A percentile compares a stretch with the other conserved stretches of the same genome.
Evolutionary conservation across 2,113 vertebrate species (phyloP).

Genomic region (Trachemys scripta): DNA sequence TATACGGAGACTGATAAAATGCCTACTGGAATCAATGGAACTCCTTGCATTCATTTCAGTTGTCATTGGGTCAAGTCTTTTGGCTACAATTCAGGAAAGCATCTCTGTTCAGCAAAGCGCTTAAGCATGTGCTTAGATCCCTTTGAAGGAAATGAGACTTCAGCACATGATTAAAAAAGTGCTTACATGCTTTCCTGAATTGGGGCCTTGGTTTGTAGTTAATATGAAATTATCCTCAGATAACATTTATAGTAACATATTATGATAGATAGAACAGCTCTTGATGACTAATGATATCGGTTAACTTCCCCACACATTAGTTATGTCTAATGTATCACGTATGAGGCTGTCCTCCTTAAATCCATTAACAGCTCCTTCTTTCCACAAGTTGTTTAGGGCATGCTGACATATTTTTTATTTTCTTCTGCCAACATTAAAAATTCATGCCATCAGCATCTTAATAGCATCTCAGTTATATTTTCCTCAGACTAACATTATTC

Average conservation of each 20-base stretch:
- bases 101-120: not conserved
- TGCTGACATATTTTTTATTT: not conserved
- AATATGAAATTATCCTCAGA: not conserved
- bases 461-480: not conserved
- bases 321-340: not conserved
- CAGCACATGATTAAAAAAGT: not conserved
- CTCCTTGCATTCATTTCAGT: not conserved
- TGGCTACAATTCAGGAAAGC: not conserved
- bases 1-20: not conserved
- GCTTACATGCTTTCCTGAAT: not conserved
- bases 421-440: not conserved
- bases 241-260: not conserved
- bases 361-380: not conserved
- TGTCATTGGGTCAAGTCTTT: not conserved
- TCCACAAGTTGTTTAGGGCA: not conserved
- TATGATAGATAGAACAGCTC: not conserved
- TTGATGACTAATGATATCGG: not conserved
- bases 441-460: not conserved
- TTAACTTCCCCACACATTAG: not conserved
- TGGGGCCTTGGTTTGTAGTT: not conserved
- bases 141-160: not conserved
- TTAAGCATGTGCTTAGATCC: not conserved
- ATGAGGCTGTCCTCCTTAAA: not conserved
- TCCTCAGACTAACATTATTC: not conserved
- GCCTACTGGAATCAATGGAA: not conserved